Evolutionary conservation across 2,888 invertebrate genomes (phyloP), one percentile per base, ranked within the genome.

Genomic region (Arctia plantaginis): DNA sequence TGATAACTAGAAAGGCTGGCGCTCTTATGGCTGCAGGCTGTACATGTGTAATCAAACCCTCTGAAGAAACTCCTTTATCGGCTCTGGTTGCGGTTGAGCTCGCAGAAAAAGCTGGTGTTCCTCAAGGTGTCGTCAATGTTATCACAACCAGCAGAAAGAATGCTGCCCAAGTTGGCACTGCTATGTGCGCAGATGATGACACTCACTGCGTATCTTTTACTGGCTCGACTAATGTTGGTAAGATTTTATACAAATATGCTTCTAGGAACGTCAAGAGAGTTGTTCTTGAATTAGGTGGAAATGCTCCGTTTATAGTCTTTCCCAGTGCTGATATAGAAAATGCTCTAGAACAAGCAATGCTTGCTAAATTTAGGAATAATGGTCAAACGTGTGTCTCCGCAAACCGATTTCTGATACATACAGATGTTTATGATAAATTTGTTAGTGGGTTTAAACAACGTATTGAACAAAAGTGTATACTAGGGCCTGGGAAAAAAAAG

Each of bases 261-360:
- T 97, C 99, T 0, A 96, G 96, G 59, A 98, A 98, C 1, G 97
- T 99, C 68, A 99, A 99, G 93, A 96, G 98, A 78, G 96, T 99
- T 12, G 97, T 98, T n/a, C 96, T 99, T 78, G 99, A 99, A 93
- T 96, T 99, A 71, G 99, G 99, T 51, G 99, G 99, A 13, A 99
- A 99, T 96, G 99, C 99, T 0, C 99, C 99, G 0, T 99, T 99
- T 88, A 99, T 99, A 86, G 98, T 99, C 10, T 99, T 99, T 89
- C 97, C 98, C 73, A 97, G 98, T 77, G 99, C 99, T 3, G 97
- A 99, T 92, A 87, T 99, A 35, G 97, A 98, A 78, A 96, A 97
- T 86, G 99, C 99, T 1, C 97, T 99, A 0, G 96, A 97, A 73
- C 98, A 99, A 44, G 98, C 99, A 1, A 97, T 99, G 96, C 96